These are phyloP conservation scores for Cossypha caffra DNA, from an alignment of 2,797 vertebrate genomes.

Conservation along the genomic window DNA sequence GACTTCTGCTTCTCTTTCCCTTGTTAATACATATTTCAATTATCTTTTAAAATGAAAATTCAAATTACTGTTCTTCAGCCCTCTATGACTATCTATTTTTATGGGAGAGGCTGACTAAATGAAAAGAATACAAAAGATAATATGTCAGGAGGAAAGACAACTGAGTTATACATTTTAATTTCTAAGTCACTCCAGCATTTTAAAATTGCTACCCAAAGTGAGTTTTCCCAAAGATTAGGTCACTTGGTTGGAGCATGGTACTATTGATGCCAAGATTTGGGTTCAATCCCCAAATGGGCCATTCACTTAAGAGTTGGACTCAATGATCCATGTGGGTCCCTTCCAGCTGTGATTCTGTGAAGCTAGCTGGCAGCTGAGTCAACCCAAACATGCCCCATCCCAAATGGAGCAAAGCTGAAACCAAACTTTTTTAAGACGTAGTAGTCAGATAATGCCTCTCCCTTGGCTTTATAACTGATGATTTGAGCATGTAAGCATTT, in stretches of 20 bases:
- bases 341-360: neutral
- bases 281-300: rapidly evolving
- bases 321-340: neutral
- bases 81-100: neutral
- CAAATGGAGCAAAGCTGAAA: neutral
- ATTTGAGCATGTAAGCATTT: neutral
- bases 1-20: neutral
- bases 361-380: neutral
- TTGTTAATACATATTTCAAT: neutral
- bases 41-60: neutral
- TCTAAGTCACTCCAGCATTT: neutral
- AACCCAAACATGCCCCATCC: neutral
- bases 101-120: neutral
- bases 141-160: neutral
- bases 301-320: neutral
- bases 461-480: neutral
- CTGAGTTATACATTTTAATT: neutral
- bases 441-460: neutral
- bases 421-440: neutral
- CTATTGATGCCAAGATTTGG: rapidly evolving
- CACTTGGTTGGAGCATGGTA: neutral
- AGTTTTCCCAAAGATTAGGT: neutral
- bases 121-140: neutral
- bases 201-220: neutral
- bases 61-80: neutral